Conservation (phyloP, 1,140 invertebrate genomes). For the Micrasema minimum region DNA sequence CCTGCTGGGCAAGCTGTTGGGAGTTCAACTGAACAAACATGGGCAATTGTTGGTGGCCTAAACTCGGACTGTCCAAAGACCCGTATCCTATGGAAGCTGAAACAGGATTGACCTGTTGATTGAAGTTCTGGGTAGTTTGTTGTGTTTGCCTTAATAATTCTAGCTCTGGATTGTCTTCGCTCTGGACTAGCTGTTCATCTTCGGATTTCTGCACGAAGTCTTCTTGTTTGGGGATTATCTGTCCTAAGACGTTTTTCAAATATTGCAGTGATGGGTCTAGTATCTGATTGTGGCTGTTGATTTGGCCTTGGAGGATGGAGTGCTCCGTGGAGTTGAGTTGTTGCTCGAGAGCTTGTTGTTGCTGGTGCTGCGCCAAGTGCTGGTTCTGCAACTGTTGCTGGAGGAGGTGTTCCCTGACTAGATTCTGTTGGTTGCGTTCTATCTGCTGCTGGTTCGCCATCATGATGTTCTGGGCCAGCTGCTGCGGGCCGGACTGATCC, state of each 20-base stretch:
- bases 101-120: conserved; percentile 54
- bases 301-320: conserved; percentile 56
- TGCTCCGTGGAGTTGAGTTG: conserved; percentile 50
- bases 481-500: conserved; percentile 67
- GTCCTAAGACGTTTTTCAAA: conserved; percentile 62
- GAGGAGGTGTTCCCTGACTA: conserved; percentile 50
- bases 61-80: conserved; percentile 49
- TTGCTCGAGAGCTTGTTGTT: conserved; percentile 55
- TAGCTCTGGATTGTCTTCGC: conserved; percentile 57
- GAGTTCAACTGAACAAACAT: conserved; percentile 62
- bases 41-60: conserved; percentile 59
- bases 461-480: conserved; percentile 63
- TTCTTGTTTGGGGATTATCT: conserved; percentile 61
- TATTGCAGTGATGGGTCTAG: conserved; percentile 64
- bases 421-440: conserved; percentile 57
- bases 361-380: conserved; percentile 57
- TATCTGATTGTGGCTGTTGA: conserved; percentile 63
- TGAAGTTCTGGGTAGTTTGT: conserved; percentile 50
- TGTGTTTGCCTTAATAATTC: conserved; percentile 44
- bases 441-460: conserved; percentile 60
- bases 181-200: conserved; percentile 49
- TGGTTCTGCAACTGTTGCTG: conserved; percentile 49
- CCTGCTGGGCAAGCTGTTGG: conserved; percentile 62
- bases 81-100: conserved; percentile 46
- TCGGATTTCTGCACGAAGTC: conserved; percentile 4